Evolutionary conservation across 2,113 vertebrate species (phyloP), one percentile per base, ranked within the genome.

Genomic region (Plestiodon gilberti): DNA sequence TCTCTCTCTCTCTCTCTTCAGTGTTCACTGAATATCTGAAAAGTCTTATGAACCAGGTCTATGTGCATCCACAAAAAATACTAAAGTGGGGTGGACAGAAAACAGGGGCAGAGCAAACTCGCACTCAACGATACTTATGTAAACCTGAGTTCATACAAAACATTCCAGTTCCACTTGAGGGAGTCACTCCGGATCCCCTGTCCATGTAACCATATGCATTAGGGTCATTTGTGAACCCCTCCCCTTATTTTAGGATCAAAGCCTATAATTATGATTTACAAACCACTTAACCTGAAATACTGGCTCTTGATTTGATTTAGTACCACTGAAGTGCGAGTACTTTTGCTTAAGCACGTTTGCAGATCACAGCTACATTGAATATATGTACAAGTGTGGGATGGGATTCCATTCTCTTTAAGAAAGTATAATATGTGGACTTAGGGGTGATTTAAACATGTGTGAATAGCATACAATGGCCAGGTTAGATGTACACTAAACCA

Each of bases 371-470:
- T 30, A 38, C 23, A 81, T 74, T 22, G 64, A 81, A 73, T 64
- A 80, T 61, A 62, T 35, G 57, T 80, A 48, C 40, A 86, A 35
- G 17, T 64, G 40, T 73, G 55, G 30, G 40, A 38, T 55, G 23
- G 1, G 17, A 17, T 61, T 83, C 71, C n/a, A 23, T 76, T 75
- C 55, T 38, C 17, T 61, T 86, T 61, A 43, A 79, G 48, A 65
- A 77, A 73, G 52, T 74, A 30, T 35, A 48, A 20, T 35, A 35
- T 85, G 71, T 65, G 82, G 70, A 65, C 75, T 61, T 48, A 3
- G 17, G 69, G 76, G 74, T 93, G 48, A 38, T 88, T 79, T 81
- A 8, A 88, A 76, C 40, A 89, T 8, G 17, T 61, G 13, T 79
- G 52, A 43, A 78, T 23, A 85, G 25, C 62, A 85, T n/a, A 85